phyloP scores from a whole-genome alignment of 2,113 vertebrate species.

The Hippopotamus amphibius region DNA sequence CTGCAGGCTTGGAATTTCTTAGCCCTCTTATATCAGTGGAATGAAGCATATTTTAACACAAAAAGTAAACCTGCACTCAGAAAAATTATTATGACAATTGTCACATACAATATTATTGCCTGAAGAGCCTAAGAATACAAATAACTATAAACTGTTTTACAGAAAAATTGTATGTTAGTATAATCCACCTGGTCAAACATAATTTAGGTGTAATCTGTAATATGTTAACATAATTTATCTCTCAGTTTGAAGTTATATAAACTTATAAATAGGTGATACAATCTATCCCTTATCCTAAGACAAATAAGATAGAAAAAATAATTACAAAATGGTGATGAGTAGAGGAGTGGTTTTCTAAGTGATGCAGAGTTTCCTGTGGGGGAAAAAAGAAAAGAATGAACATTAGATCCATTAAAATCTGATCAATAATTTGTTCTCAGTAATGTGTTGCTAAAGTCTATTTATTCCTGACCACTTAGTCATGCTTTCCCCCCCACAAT shows the following conservation, averaged over 20 bases:
- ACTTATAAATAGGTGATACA: background rate
- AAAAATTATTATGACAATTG: background rate
- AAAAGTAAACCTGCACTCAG: background rate
- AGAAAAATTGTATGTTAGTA: background rate
- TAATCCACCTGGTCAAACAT: background rate
- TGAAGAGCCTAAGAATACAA: background rate
- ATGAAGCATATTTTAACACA: background rate
- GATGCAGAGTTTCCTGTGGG: background rate
- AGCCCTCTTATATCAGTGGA: background rate
- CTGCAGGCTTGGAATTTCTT: background rate
- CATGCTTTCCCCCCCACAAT: background rate
- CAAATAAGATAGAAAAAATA: background rate
- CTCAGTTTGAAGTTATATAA: background rate
- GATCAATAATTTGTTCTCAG: constrained; percentile 70
- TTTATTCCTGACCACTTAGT: constrained; percentile 35
- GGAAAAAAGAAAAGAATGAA: background rate
- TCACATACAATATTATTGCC: background rate
- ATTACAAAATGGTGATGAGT: background rate
- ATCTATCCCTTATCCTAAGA: background rate
- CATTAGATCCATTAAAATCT: constrained; percentile 58
- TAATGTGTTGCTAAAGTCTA: constrained; percentile 53
- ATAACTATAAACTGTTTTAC: background rate
- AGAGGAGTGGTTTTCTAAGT: constrained; percentile 54
- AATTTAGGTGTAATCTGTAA: background rate
- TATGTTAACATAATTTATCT: background rate